Conservation (phyloP, 2,888 invertebrate species). For the Eilema griseolum region DNA sequence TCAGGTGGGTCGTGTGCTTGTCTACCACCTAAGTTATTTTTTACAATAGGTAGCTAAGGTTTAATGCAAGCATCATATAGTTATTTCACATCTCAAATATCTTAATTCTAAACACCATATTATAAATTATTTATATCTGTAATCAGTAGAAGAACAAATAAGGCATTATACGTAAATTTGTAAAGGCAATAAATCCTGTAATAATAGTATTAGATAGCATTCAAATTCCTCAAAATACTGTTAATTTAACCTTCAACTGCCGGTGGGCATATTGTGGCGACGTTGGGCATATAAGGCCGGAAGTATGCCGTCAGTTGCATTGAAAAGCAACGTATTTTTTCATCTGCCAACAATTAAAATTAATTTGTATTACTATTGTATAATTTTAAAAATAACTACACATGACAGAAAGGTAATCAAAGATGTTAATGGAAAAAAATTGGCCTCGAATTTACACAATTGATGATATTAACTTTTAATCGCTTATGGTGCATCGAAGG, state of each 20-base stretch:
- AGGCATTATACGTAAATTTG: not conserved
- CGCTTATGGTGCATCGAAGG: not conserved
- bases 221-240: not conserved
- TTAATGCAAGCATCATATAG: not conserved
- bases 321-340: not conserved
- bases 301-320: not conserved
- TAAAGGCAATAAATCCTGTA: not conserved
- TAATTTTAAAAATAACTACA: not conserved
- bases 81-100: not conserved
- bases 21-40: too few species aligned
- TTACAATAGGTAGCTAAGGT: too few species aligned
- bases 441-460: not conserved
- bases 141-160: conserved; percentile 1
- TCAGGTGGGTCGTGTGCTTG: too few species aligned
- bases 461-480: not conserved
- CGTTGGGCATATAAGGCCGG: not conserved
- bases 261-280: not conserved
- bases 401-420: not conserved
- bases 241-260: conserved; percentile 4
- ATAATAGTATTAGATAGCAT: conserved; percentile 3
- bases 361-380: not conserved
- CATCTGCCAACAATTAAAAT: not conserved
- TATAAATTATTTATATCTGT: too few species aligned
- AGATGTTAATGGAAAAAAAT: not conserved
- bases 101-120: not conserved